Evolutionary conservation across 1,140 invertebrate species (phyloP), one percentile per base, ranked within the genome.

Genomic region (Neotoxoptera formosana): DNA sequence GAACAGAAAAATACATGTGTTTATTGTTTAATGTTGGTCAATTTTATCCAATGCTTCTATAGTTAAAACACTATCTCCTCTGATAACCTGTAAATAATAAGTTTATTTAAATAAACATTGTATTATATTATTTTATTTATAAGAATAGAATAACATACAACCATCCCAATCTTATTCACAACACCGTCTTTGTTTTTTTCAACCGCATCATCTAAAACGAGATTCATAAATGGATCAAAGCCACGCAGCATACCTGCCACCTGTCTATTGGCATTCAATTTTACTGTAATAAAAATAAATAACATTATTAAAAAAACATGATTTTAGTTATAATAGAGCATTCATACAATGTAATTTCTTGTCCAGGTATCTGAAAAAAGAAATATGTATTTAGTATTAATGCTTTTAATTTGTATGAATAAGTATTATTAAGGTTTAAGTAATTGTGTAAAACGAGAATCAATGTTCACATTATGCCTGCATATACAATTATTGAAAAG

Each of bases 211-310:
- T 99, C 99, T 25, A 99, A 96, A 0, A 99, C 99, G 92, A 99
- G 96, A 95, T 99, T 99, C 99, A 99, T 99, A 95, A 99, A 99
- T 0, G 99, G 99, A 96, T 99, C 99, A 95, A 99, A 99, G 9
- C 99, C 99, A 94, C 99, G 96, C 45, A 99, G 96, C 93, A 99
- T 98, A 11, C 99, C 99, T 93, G 96, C 97, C 23, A 99, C 98
- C 87, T 97, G 96, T 81, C 99, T 96, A 23, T 98, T 98, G 36
- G 98, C 99, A 96, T 99, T 99, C 23, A 99, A 95, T 96, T 99
- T 99, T 53, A 99, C 97, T 97, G 94, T 41, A 95, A 95, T 93
- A 92, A 94, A 94, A 95, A 94, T 91, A 17, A 88, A n/a, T n/a
- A n/a, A 34, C 34, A 20, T 23, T 17, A 88, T 88, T 88, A 20